Base-by-base conservation (phyloP, 2,888 invertebrate genomes). In the Drosophila trichaetosa region DNA sequence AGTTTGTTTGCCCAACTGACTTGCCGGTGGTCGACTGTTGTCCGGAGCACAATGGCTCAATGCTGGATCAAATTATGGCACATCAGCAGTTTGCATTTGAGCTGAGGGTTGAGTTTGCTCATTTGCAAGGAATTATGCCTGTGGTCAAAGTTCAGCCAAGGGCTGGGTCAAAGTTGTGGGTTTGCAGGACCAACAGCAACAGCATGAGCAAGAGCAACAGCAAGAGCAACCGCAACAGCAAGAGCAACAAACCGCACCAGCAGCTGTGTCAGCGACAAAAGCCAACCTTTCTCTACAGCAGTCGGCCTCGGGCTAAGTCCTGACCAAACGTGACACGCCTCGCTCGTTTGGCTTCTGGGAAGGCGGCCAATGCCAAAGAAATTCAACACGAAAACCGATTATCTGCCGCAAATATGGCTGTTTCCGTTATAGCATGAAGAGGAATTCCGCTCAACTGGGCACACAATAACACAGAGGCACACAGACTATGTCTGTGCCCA, bases 391-490 rank as follows among this genome's bases (percentile, higher is more conserved):
- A 75, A 73, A 73, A 81, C 79, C 88, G 88, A 88, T 86, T 86
- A 86, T 81, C 86, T 81, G 66, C 81, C 83, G 73, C 81, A 86
- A 85, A 86, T 86, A 83, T 80, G 83, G 73, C 79, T 70, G 74
- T 72, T 79, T 79, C 79, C 79, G 69, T 59, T 80, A 68, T 71
- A 68, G 73, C 74, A 66, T 73, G 67, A 76, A 78, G 69, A 83
- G 82, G 74, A 76, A 65, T 87, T 83, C 73, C 81, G 76, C 63
- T 74, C 64, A 81, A 76, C 79, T 69, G 78, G 52, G 49, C 68
- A 65, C 51, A 54, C 63, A 53, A 51, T 18, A 34, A 27, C 49
- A 58, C 46, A 51, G 58, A 31, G 38, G 29, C 34, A 38, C 42
- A n/a, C 61, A 24, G 36, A 42, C 42, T 10, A 10, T 31, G 16